phyloP scores from a whole-genome alignment of 2,888 invertebrate species.

The Fissipunctia ypsillon region DNA sequence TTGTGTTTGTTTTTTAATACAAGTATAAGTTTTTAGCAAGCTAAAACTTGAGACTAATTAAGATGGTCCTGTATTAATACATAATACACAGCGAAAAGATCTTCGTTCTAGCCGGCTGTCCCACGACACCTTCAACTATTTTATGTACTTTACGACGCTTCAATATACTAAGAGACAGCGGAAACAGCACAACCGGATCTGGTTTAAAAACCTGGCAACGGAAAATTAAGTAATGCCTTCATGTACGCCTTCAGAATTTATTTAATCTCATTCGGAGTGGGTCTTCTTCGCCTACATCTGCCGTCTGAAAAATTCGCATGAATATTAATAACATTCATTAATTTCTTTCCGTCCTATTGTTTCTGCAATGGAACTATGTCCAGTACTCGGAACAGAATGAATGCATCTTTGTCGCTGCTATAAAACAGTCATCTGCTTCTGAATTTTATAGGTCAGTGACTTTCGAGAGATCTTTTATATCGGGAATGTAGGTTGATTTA shows the following conservation, averaged over 20 bases:
- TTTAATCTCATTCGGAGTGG: neutral
- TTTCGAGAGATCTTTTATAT: neutral
- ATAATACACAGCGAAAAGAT: too few relatives aligned
- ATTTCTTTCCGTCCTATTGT: slow-evolving; percentile 53
- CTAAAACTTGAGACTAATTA: too few relatives aligned
- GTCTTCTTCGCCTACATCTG: slow-evolving; percentile 1
- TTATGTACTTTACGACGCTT: neutral
- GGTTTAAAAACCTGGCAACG: neutral
- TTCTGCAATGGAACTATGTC: slow-evolving; percentile 22
- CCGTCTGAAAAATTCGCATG: slow-evolving; percentile 22
- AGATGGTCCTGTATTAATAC: too few relatives aligned
- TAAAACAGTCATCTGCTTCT: slow-evolving; percentile 14
- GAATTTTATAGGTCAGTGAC: slow-evolving; percentile 35
- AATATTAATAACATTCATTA: slow-evolving; percentile 59
- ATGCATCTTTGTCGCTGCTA: slow-evolving; percentile 40
- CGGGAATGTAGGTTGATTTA: slow-evolving; percentile 13
- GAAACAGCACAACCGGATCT: neutral
- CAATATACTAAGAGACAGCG: neutral
- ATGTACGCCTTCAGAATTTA: neutral
- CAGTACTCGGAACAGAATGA: slow-evolving; percentile 23
- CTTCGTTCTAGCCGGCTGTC: too few relatives aligned
- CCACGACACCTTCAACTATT: too few relatives aligned
- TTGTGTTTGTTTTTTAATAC: too few relatives aligned
- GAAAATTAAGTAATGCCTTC: neutral
- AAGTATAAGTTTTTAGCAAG: too few relatives aligned